A percentile compares a stretch with the other conserved stretches of the same genome.
Evolutionary conservation across 2,888 invertebrate genomes (phyloP).

Genomic region (Mesorhabditis belari): DNA sequence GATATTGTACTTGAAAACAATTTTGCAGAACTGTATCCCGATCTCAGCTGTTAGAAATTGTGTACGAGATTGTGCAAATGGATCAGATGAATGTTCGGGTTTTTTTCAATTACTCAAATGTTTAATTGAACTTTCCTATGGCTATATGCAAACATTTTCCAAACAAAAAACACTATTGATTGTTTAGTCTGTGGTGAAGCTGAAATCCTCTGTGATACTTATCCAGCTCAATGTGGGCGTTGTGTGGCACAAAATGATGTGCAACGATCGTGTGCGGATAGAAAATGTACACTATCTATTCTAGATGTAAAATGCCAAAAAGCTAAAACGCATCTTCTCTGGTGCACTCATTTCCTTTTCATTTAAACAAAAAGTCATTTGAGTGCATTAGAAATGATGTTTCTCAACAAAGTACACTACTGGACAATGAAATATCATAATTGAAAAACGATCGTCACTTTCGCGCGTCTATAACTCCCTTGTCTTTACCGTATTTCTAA

Average conservation of each 20-base stretch:
- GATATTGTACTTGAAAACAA: no score
- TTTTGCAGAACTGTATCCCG: constrained; percentile 30
- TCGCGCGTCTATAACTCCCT: no score
- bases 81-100: constrained; percentile 34
- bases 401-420: no score
- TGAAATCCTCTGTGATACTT: constrained; percentile 29
- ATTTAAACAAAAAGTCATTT: no score
- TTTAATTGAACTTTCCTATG: neutral
- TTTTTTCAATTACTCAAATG: neutral
- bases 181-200: constrained; percentile 31
- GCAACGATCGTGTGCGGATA: constrained; percentile 22
- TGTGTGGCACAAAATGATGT: constrained; percentile 28
- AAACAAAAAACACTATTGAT: no score
- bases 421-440: no score
- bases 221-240: constrained; percentile 29
- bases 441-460: no score
- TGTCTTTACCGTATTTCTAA: no score
- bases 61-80: constrained; percentile 33
- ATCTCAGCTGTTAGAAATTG: constrained; percentile 33
- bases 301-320: neutral
- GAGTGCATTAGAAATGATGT: no score
- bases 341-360: no score
- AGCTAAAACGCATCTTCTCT: neutral
- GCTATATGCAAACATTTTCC: neutral
- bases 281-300: constrained; percentile 23